Evolutionary conservation across 2,113 vertebrate genomes (phyloP), one percentile per base, ranked within the genome.

Genomic region (Corythoichthys haematopterus): DNA sequence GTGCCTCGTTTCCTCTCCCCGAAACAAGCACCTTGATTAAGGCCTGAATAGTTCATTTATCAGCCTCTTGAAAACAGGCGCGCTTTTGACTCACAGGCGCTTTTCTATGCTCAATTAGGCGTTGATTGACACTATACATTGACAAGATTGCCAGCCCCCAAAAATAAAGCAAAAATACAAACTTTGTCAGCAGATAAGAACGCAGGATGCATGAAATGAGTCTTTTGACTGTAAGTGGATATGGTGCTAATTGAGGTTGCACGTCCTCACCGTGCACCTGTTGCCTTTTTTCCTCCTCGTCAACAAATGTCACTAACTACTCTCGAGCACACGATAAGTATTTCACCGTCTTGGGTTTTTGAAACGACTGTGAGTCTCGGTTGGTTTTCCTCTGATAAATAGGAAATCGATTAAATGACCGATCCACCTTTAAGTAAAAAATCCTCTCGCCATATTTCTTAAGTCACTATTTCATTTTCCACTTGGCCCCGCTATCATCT

Each of bases 21-120:
- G 90, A 91, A 91, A 92, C 91, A 92, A 91, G 90, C 89, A 89
- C 87, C 88, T 90, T 93, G 90, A 92, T 93, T 92, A 86, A 88
- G 85, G 82, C 83, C 75, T 90, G 90, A 91, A 92, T 91, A 83
- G 87, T 85, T 88, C 83, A 92, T 91, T 92, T 88, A 92, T 91
- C 91, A 88, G 82, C 80, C 84, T 82, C 85, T 86, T 88, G 85
- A 84, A 78, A 73, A 72, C 72, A 69, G 40, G 75, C 84, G 82
- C 75, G 79, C 87, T 91, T 89, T 88, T 63, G 78, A 79, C 87
- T 90, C 88, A 90, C 91, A 91, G 85, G 85, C 86, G 71, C 89
- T 90, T 87, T 87, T 87, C 84, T 83, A 75, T 73, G 80, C 64
- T 79, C 84, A 88, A 91, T 91, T 90, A 84, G 83, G 75, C 75